Percentiles rank a stretch among this genome's conserved stretches.
These are phyloP conservation scores for Halcyon senegalensis DNA, from an alignment of 2,113 vertebrate genomes.

Conservation along the genomic window DNA sequence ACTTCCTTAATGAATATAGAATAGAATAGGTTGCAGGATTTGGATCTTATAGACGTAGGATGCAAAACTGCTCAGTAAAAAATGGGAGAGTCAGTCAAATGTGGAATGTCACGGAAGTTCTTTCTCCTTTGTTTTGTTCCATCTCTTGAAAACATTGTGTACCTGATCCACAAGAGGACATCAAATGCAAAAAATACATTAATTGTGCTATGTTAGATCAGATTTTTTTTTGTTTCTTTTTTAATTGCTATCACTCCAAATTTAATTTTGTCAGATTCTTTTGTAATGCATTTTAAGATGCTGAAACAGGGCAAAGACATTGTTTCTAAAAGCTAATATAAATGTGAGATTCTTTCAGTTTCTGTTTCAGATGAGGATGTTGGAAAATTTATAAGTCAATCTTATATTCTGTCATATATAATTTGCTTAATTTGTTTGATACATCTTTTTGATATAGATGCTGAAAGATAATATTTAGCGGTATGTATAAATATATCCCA, in stretches of 20 bases:
- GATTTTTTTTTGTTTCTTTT: background rate
- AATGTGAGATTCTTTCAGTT: background rate
- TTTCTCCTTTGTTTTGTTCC: background rate
- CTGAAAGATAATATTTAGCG: background rate
- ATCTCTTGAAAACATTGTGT: background rate
- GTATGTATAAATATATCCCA: background rate
- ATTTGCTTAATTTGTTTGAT: background rate
- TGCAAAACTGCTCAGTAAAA: background rate
- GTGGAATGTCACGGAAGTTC: background rate
- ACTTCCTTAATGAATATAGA: background rate
- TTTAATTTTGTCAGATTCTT: background rate
- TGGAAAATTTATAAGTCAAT: background rate
- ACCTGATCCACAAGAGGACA: background rate
- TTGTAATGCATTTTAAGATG: background rate
- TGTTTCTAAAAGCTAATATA: background rate
- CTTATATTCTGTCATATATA: background rate
- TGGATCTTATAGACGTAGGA: background rate
- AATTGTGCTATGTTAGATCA: background rate
- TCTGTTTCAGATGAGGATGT: background rate
- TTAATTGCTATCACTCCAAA: background rate
- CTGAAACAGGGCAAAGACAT: background rate
- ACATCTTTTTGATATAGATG: background rate
- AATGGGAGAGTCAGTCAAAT: background rate
- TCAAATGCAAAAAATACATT: background rate
- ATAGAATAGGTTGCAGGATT: background rate